Evolutionary conservation across 2,113 vertebrate genomes (phyloP).

Genomic region (Misgurnus anguillicaudatus): DNA sequence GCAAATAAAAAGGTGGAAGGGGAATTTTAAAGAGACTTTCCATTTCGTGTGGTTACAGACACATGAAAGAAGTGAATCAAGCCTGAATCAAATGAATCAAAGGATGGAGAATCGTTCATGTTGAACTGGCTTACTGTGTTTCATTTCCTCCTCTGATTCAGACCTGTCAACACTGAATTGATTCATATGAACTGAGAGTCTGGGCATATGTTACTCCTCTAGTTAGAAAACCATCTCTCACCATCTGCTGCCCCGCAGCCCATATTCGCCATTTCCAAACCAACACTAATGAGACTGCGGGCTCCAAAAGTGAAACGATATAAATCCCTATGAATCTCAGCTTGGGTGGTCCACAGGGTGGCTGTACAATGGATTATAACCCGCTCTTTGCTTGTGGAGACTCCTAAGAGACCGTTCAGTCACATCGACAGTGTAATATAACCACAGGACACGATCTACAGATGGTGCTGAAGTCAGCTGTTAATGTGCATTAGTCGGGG

Average conservation of each 20-base stretch:
- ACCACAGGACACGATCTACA: neutral
- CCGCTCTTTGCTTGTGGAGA: constrained; percentile 22
- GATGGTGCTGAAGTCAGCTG: neutral
- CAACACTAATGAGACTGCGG: constrained; percentile 17
- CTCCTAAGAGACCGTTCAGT: constrained; percentile 25
- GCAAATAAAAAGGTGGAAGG: neutral
- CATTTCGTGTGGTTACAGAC: constrained; percentile 23
- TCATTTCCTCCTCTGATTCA: neutral
- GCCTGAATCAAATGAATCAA: constrained; percentile 6
- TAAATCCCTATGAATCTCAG: constrained; percentile 27
- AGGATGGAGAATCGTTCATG: neutral
- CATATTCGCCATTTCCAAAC: constrained; percentile 22
- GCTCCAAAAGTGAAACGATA: neutral
- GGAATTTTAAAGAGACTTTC: neutral
- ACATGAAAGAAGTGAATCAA: neutral
- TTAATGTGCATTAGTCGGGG: constrained; percentile 12
- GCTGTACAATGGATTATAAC: constrained; percentile 23
- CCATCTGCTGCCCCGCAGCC: neutral
- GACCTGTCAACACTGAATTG: neutral
- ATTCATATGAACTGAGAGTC: neutral
- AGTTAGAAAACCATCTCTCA: constrained; percentile 10
- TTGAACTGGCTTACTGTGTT: neutral
- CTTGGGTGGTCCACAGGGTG: constrained; percentile 33
- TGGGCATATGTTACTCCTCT: neutral
- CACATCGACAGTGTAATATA: constrained; percentile 7